Base-by-base conservation (phyloP, 2,888 invertebrate species). In the Synanthedon andrenaeformis region DNA sequence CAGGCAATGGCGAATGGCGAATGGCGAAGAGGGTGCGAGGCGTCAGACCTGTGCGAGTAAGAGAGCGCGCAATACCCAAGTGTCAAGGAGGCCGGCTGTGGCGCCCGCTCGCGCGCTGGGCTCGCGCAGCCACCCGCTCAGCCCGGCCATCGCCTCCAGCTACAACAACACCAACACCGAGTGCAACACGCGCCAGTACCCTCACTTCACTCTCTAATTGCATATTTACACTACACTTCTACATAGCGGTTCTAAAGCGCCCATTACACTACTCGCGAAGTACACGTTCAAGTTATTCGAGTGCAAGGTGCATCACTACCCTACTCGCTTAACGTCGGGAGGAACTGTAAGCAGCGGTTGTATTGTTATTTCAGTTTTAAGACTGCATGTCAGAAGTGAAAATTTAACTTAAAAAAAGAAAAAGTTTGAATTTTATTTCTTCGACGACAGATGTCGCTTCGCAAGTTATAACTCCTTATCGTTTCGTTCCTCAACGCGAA, bases 1-100 rank as follows among this genome's bases (percentile, higher is more conserved):
- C 35, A 35, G 35, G 35, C 35, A 35, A 35, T 35, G 35, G 52
- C 51, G 52, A 49, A 41, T 23, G 19, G 19, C 19, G 19, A 23
- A 23, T 23, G 42, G 52, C 52, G 53, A 49, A 41, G 69, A 67
- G 68, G 72, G 69, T 56, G 69, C 67, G 72, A 69, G 72, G 81
- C 79, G 76, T 79, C 86, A 85, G 85, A 87, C 87, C 87, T 87
- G 86, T 81, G 86, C 83, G 82, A 86, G 84, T 82, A 85, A 87
- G 86, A 82, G 87, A 86, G 87, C 87, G 86, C 86, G 86, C 85
- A 88, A 87, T 88, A 88, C 88, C 88, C 87, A 88, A 74, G 86
- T 87, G 82, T 88, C 87, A 76, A 88, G 83, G 73, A 87, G 83
- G 67, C 76, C 83, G 72, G 74, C 58, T 56, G 55, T 76, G 82